These are phyloP conservation scores for Tolypeutes matacus DNA, from an alignment of 2,797 vertebrate genomes.

Conservation along the genomic window DNA sequence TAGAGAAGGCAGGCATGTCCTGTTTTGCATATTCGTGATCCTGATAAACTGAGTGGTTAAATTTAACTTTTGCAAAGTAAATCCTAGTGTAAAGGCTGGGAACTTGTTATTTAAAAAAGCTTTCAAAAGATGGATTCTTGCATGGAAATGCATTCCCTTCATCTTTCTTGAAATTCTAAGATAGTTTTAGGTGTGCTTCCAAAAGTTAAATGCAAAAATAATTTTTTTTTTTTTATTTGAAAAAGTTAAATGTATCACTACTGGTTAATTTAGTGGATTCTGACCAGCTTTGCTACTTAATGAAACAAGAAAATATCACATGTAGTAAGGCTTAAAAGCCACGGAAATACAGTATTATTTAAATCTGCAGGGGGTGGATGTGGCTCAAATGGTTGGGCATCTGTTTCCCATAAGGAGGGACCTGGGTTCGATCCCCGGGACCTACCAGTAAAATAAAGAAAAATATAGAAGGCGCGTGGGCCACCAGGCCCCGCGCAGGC, in stretches of 20 bases:
- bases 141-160: not conserved
- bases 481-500: no score
- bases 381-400: no score
- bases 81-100: not conserved
- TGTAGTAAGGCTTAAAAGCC: not conserved
- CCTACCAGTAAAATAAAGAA: no score
- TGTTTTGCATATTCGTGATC: not conserved
- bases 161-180: conserved; percentile 17
- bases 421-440: no score
- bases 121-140: not conserved
- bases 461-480: no score
- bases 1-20: not conserved
- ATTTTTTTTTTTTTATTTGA: not conserved
- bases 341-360: not conserved
- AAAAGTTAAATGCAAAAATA: not conserved
- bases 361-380: no score
- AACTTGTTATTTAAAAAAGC: not conserved
- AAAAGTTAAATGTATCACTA: not conserved
- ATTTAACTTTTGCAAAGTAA: not conserved
- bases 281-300: not conserved
- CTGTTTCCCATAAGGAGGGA: no score
- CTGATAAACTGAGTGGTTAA: not conserved
- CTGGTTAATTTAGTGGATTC: not conserved
- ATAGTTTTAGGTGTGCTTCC: not conserved
- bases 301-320: not conserved